These are phyloP conservation scores for Syngnathus typhle DNA, from an alignment of 2,113 vertebrate species.

Conservation along the genomic window DNA sequence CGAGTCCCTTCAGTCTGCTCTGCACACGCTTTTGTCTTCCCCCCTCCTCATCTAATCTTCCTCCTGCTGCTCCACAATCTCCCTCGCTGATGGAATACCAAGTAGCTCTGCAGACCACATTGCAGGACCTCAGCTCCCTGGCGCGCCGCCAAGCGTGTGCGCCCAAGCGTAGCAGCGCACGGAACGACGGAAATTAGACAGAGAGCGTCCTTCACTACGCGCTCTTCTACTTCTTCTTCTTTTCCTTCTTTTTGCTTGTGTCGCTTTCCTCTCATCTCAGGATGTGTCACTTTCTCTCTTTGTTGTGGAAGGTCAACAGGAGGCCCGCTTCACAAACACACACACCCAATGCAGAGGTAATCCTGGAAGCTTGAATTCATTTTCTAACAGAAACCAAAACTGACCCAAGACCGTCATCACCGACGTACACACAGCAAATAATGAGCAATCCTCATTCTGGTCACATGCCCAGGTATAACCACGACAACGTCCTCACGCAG, in stretches of 20 bases:
- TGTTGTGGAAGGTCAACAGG: slow-evolving; percentile 31
- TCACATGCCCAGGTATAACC: slow-evolving; percentile 47
- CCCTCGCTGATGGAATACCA: slow-evolving; percentile 63
- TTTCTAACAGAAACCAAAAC: slow-evolving; percentile 10
- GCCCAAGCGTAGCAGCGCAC: neutral
- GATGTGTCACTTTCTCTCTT: slow-evolving; percentile 18
- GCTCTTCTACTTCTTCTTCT: neutral
- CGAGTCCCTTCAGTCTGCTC: neutral
- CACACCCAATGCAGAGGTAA: neutral
- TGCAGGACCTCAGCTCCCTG: slow-evolving; percentile 52
- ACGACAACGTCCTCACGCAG: slow-evolving; percentile 24
- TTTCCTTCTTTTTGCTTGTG: slow-evolving; percentile 14
- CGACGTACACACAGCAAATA: slow-evolving; percentile 21
- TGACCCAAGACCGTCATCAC: slow-evolving; percentile 12
- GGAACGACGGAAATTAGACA: neutral
- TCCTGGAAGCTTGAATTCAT: slow-evolving; percentile 31
- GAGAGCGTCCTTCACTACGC: neutral
- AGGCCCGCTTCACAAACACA: slow-evolving; percentile 15
- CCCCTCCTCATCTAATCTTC: slow-evolving; percentile 32
- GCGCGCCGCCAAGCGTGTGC: slow-evolving; percentile 18
- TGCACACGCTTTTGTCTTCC: slow-evolving; percentile 25
- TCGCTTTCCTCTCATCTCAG: slow-evolving; percentile 24
- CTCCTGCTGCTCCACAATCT: slow-evolving; percentile 39
- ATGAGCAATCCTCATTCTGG: slow-evolving; percentile 43
- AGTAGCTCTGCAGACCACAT: slow-evolving; percentile 66